These are phyloP conservation scores for Scomberomorus guttatus DNA, from an alignment of 2,797 vertebrate species.

Conservation along the genomic window DNA sequence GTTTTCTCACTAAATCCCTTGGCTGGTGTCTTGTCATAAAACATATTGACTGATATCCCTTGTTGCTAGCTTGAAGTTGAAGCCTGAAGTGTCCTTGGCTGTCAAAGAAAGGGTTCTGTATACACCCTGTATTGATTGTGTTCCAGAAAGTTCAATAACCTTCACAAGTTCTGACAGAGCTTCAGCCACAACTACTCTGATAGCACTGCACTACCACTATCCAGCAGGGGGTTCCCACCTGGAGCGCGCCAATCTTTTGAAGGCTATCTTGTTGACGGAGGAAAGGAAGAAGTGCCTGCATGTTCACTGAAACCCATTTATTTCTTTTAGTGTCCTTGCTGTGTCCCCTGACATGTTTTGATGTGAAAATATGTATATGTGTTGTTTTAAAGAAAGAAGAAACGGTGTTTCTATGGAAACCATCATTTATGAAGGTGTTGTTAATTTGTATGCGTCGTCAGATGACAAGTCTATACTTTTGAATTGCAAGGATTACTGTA, in stretches of 20 bases:
- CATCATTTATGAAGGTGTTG: background rate
- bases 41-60: slow-evolving; percentile 75
- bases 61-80: slow-evolving; percentile 63
- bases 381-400: slow-evolving; percentile 15
- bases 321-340: slow-evolving; percentile 51
- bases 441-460: background rate
- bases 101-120: slow-evolving; percentile 65
- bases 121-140: slow-evolving; percentile 74
- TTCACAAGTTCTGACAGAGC: slow-evolving; percentile 74
- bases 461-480: background rate
- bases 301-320: slow-evolving; percentile 48
- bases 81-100: slow-evolving; percentile 74
- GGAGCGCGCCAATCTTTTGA: slow-evolving; percentile 63
- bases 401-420: slow-evolving; percentile 25
- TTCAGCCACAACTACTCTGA: slow-evolving; percentile 60
- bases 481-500: background rate
- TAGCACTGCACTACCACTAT: slow-evolving; percentile 53
- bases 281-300: slow-evolving; percentile 34
- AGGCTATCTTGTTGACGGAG: slow-evolving; percentile 66
- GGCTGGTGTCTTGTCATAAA: slow-evolving; percentile 76
- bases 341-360: slow-evolving; percentile 25
- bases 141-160: slow-evolving; percentile 81
- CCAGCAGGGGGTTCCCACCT: slow-evolving; percentile 70
- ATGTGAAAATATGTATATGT: slow-evolving; percentile 22
- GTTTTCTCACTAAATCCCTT: slow-evolving; percentile 64